Evolutionary conservation across 2,113 vertebrate genomes (phyloP).

Genomic region (Uria lomvia): DNA sequence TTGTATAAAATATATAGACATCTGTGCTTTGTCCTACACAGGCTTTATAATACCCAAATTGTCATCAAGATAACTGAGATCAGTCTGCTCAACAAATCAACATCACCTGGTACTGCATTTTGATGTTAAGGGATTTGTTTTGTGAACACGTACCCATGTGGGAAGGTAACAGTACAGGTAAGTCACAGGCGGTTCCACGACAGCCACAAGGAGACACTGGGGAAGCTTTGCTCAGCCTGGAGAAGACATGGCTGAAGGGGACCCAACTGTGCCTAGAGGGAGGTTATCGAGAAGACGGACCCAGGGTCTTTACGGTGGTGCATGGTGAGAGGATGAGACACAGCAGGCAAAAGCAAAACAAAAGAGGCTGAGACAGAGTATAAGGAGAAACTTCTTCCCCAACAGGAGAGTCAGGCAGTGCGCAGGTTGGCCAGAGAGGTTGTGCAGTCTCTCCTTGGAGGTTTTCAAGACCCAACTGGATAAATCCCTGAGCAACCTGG

Average conservation of each 20-base stretch:
- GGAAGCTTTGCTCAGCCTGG: neutral
- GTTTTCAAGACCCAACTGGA: neutral
- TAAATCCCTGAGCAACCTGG: neutral
- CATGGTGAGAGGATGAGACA: neutral
- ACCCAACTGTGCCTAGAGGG: neutral
- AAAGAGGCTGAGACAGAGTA: neutral
- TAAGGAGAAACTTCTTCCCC: neutral
- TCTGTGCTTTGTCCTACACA: neutral
- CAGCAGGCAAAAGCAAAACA: neutral
- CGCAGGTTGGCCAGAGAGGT: neutral
- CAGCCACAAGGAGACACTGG: neutral
- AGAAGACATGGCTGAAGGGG: neutral
- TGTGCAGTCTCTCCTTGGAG: neutral
- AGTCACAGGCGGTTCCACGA: neutral
- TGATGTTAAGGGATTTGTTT: neutral
- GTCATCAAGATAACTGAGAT: neutral
- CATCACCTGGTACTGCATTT: neutral
- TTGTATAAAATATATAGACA: neutral
- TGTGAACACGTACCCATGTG: neutral
- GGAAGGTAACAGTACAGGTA: neutral
- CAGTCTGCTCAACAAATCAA: neutral
- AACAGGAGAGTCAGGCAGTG: neutral
- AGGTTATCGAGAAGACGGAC: rapidly evolving
- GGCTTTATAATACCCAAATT: neutral
- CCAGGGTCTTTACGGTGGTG: neutral